Conservation (phyloP, 2,888 invertebrate species). For the Erebia aethiops region DNA sequence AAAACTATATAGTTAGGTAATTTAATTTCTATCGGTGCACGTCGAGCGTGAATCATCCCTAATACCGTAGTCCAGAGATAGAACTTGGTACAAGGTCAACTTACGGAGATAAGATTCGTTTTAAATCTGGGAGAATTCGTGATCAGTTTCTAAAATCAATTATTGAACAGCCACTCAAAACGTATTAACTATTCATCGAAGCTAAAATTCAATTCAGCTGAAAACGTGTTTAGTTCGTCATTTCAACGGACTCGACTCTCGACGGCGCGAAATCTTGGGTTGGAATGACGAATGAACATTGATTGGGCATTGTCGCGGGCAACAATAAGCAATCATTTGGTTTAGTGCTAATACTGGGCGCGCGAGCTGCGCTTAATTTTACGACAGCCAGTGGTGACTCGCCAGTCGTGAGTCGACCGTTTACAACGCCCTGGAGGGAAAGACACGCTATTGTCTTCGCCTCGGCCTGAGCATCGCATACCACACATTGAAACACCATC, state of each 20-base stretch:
- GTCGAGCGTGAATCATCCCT: too few relatives aligned
- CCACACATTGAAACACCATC: neutral
- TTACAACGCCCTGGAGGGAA: conserved; percentile 39
- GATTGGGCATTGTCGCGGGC: conserved; percentile 70
- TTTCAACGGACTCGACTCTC: conserved; percentile 25
- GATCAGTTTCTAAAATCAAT: too few relatives aligned
- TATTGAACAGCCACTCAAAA: neutral
- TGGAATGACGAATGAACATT: conserved; percentile 54
- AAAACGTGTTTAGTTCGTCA: conserved; percentile 3
- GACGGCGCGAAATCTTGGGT: conserved; percentile 53
- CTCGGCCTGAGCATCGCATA: neutral
- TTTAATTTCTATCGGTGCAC: too few relatives aligned
- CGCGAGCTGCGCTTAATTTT: conserved; percentile 55
- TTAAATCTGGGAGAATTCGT: too few relatives aligned
- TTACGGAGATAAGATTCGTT: too few relatives aligned
- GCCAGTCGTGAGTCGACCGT: conserved; percentile 36
- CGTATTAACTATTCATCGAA: neutral
- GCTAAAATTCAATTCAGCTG: neutral
- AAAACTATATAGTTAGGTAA: too few relatives aligned
- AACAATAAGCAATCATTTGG: conserved; percentile 74
- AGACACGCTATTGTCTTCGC: conserved; percentile 6
- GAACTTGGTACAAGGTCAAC: too few relatives aligned
- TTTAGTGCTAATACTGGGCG: conserved; percentile 56
- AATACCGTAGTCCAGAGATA: too few relatives aligned
- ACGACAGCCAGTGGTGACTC: conserved; percentile 49